Percentiles rank a stretch among this genome's conserved stretches.
These are phyloP conservation scores for Trichoplusia ni DNA, from an alignment of 1,140 invertebrate species.

Conservation along the genomic window DNA sequence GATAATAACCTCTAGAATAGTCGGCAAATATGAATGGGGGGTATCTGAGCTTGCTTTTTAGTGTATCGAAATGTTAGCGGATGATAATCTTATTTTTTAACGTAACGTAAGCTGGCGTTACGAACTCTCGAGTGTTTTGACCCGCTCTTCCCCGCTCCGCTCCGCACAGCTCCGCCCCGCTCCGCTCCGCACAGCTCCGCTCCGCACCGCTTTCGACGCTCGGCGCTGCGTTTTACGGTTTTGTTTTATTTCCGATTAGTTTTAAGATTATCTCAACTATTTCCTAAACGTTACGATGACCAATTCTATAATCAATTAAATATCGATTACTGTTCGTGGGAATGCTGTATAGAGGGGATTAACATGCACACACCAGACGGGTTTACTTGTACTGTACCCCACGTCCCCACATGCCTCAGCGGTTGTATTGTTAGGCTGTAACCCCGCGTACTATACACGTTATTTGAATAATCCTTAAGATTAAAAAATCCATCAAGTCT, in stretches of 20 bases:
- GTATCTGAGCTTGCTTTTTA: no score
- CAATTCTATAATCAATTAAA: neutral
- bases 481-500: no score
- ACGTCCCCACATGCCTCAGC: no score
- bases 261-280: neutral
- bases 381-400: no score
- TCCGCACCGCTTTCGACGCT: neutral
- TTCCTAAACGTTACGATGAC: neutral
- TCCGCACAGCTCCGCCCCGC: neutral
- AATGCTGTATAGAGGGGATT: neutral
- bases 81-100: no score
- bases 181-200: neutral
- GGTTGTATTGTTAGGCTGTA: no score
- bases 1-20: no score
- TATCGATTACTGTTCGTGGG: neutral
- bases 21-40: no score
- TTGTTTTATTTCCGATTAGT: neutral
- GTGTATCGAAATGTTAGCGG: no score
- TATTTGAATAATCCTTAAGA: no score
- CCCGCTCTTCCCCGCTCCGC: neutral
- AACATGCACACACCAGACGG: neutral
- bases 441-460: no score
- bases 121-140: neutral
- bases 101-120: no score
- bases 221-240: neutral